These are phyloP conservation scores for Hermodice carunculata DNA, from an alignment of 2,888 invertebrate genomes.

Conservation along the genomic window DNA sequence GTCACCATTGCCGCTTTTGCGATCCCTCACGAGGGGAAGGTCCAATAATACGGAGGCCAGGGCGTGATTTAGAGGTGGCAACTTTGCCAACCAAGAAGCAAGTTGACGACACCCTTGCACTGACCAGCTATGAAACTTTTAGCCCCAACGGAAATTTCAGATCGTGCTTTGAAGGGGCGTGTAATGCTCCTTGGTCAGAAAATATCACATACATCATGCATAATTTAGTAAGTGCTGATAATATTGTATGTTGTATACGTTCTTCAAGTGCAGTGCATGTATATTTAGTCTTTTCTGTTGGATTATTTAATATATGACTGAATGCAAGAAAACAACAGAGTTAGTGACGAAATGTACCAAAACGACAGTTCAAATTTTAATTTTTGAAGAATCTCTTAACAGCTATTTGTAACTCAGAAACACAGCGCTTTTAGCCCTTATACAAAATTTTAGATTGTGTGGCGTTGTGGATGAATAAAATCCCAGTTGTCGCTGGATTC, in stretches of 20 bases:
- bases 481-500: no score
- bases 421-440: no score
- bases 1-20: slow-evolving; percentile 9
- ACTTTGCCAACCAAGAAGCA: neutral
- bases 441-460: no score
- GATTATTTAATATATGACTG: no score
- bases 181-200: neutral
- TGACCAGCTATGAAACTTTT: slow-evolving; percentile 5
- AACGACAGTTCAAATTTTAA: no score
- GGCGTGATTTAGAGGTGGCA: neutral
- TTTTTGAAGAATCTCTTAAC: no score
- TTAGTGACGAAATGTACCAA: no score
- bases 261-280: no score
- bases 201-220: slow-evolving; percentile 8
- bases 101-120: slow-evolving; percentile 5
- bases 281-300: no score
- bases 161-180: slow-evolving; percentile 16
- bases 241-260: neutral
- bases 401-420: no score
- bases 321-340: no score
- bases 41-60: slow-evolving; percentile 5
- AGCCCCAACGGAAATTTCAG: slow-evolving; percentile 7
- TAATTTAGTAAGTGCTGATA: slow-evolving; percentile 4
- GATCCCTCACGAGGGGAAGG: neutral
- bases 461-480: no score